Conservation (phyloP, 2,888 invertebrate genomes). For the Neoaliturus tenellus region DNA sequence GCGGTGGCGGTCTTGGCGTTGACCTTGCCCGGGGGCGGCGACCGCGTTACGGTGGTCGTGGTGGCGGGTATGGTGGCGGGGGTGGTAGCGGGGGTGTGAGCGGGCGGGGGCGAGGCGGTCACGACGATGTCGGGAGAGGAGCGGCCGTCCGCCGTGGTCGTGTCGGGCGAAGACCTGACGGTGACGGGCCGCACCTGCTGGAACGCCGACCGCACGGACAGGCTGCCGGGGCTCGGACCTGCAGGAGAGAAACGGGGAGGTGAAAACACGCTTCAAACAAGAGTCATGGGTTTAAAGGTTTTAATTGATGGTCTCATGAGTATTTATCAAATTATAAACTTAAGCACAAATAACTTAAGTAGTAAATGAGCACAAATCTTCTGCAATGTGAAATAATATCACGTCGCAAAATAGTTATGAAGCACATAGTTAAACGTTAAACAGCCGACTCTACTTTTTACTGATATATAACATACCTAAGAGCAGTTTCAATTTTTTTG, state of each 20-base stretch:
- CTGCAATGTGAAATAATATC: too few relatives aligned
- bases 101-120: conserved; percentile 46
- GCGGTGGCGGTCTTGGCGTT: conserved; percentile 24
- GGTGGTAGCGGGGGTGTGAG: background rate
- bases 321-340: too few relatives aligned
- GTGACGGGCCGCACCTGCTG: conserved; percentile 54
- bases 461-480: too few relatives aligned
- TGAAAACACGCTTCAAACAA: too few relatives aligned
- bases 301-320: too few relatives aligned
- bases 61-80: conserved; percentile 37
- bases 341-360: too few relatives aligned
- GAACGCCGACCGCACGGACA: conserved; percentile 52
- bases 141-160: conserved; percentile 38
- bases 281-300: too few relatives aligned
- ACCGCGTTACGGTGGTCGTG: background rate
- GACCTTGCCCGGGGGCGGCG: background rate
- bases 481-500: too few relatives aligned
- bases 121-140: conserved; percentile 53
- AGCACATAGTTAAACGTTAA: too few relatives aligned
- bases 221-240: conserved; percentile 9
- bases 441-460: too few relatives aligned
- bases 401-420: too few relatives aligned
- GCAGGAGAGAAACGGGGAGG: background rate
- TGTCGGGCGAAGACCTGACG: conserved; percentile 4
- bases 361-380: too few relatives aligned